These are phyloP conservation scores for Melanostoma scalare DNA, from an alignment of 2,888 invertebrate genomes.

Conservation along the genomic window DNA sequence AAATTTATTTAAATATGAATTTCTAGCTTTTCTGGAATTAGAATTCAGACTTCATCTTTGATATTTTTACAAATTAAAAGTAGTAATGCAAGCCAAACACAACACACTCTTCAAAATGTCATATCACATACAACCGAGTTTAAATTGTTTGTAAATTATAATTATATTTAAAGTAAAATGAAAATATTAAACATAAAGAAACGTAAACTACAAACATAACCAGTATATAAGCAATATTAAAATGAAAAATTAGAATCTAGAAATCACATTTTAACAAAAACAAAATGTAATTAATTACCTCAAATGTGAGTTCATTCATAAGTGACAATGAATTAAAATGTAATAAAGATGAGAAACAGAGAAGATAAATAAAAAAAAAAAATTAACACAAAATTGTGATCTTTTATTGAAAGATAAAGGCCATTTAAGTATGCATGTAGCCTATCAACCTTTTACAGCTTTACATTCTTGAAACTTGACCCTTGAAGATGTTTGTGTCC, in stretches of 20 bases:
- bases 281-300: constrained; percentile 74
- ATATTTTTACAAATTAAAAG: background rate
- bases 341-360: constrained; percentile 68
- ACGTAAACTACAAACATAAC: constrained; percentile 38
- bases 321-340: constrained; percentile 70
- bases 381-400: constrained; percentile 58
- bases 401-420: too few relatives aligned
- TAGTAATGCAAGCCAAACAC: constrained; percentile 32
- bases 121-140: constrained; percentile 67
- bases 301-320: constrained; percentile 75
- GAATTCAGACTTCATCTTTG: constrained; percentile 35
- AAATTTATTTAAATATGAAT: constrained; percentile 33
- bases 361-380: constrained; percentile 37
- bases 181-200: constrained; percentile 27
- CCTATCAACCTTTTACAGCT: too few relatives aligned
- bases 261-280: constrained; percentile 41
- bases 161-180: constrained; percentile 3
- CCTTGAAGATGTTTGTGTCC: too few relatives aligned
- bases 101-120: constrained; percentile 58
- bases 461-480: too few relatives aligned
- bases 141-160: constrained; percentile 46
- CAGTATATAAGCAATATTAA: constrained; percentile 65
- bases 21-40: constrained; percentile 1
- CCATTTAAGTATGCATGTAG: too few relatives aligned
- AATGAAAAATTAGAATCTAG: constrained; percentile 36